phyloP scores from a whole-genome alignment of 2,113 vertebrate genomes.

The Muntiacus reevesi region DNA sequence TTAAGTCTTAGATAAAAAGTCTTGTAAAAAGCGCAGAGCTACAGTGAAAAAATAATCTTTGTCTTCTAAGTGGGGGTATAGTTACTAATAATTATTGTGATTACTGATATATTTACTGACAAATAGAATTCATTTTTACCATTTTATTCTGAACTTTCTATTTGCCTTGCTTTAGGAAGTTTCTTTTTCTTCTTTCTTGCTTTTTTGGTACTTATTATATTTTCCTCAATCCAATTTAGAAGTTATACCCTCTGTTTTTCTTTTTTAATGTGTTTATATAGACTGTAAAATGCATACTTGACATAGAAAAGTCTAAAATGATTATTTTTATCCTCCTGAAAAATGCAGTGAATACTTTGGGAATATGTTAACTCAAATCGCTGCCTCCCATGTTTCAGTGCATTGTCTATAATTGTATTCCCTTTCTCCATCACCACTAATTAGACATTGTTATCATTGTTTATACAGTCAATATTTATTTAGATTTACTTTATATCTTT shows the following conservation, averaged over 20 bases:
- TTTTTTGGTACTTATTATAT: not conserved
- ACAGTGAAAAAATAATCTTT: not conserved
- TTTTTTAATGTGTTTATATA: not conserved
- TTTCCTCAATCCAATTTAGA: not conserved
- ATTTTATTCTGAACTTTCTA: not conserved
- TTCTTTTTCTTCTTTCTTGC: not conserved
- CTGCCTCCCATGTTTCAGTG: not conserved
- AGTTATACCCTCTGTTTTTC: not conserved
- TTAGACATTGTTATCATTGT: not conserved
- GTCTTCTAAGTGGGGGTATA: not conserved
- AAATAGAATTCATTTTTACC: not conserved
- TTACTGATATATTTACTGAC: not conserved
- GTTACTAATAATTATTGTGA: not conserved
- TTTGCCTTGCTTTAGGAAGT: not conserved
- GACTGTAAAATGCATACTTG: not conserved
- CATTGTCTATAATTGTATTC: not conserved
- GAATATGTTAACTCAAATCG: not conserved
- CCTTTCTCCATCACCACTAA: not conserved
- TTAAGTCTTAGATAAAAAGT: not conserved
- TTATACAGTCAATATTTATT: not conserved
- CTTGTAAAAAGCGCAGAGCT: not conserved
- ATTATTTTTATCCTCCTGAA: not conserved
- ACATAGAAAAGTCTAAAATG: not conserved
- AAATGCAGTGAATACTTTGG: not conserved
- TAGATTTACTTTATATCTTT: not conserved